Evolutionary conservation across 2,113 vertebrate species (phyloP).

Genomic region (Aphelocoma coerulescens): DNA sequence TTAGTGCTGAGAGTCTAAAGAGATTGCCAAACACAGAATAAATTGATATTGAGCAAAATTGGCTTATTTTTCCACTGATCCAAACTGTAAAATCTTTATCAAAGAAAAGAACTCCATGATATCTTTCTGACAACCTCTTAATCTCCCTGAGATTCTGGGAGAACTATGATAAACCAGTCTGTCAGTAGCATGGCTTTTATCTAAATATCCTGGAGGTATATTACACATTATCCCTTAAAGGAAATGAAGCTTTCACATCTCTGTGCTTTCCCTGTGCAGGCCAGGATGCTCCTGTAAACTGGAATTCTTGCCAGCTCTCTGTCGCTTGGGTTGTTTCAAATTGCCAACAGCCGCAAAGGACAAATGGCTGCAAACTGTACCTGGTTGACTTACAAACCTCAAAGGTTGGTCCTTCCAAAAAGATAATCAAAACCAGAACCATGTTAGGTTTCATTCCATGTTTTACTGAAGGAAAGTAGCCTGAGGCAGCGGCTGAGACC

Average conservation of each 20-base stretch:
- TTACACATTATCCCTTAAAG: neutral
- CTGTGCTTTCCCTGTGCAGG: neutral
- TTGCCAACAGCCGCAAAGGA: neutral
- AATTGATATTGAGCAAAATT: conserved; percentile 18
- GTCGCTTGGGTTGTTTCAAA: neutral
- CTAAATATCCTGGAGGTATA: neutral
- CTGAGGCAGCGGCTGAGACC: neutral
- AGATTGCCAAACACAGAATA: neutral
- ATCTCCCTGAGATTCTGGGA: neutral
- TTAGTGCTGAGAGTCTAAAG: neutral
- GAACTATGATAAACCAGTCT: neutral
- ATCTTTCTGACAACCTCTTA: conserved; percentile 6
- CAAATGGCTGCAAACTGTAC: neutral
- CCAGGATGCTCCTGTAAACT: neutral
- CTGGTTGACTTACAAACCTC: neutral
- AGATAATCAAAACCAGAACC: neutral
- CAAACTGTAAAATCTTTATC: conserved; percentile 36
- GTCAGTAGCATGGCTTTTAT: neutral
- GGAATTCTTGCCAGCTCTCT: neutral
- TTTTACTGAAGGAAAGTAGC: neutral
- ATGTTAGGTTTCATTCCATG: neutral
- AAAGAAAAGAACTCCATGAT: conserved; percentile 18
- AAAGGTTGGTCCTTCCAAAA: neutral
- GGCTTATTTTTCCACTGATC: conserved; percentile 24
- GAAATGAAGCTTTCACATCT: neutral